Evolutionary conservation across 2,888 invertebrate genomes (phyloP).

Genomic region (Drosophila neonasuta): DNA sequence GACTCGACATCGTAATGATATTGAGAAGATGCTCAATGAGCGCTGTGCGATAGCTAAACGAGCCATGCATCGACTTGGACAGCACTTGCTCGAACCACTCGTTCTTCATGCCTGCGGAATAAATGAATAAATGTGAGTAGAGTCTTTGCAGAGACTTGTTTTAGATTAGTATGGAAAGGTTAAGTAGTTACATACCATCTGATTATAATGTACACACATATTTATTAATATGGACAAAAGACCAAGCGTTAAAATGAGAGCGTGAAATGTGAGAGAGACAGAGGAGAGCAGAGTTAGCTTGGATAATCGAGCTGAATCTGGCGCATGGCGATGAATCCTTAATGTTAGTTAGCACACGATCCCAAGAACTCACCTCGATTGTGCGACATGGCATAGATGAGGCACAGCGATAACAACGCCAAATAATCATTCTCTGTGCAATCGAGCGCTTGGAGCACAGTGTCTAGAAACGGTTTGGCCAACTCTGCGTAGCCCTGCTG

Average conservation of each 20-base stretch:
- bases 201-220: constrained; percentile 51
- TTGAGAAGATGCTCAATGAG: constrained; percentile 92
- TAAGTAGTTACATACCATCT: constrained; percentile 77
- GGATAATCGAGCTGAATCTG: constrained; percentile 12
- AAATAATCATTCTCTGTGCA: constrained; percentile 97
- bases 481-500: constrained; percentile 62
- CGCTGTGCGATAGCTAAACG: constrained; percentile 89
- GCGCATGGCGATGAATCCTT: constrained; percentile 15
- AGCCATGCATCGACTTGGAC: constrained; percentile 84
- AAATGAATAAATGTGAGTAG: constrained; percentile 52
- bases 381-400: constrained; percentile 95
- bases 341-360: not conserved
- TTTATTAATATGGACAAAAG: constrained; percentile 49
- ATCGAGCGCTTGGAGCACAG: constrained; percentile 92
- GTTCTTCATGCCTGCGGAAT: constrained; percentile 89
- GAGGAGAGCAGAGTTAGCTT: constrained; percentile 32
- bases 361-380: constrained; percentile 90
- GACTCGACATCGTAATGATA: constrained; percentile 92
- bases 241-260: constrained; percentile 54
- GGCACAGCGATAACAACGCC: constrained; percentile 93
- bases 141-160: not conserved
- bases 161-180: constrained; percentile 47
- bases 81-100: constrained; percentile 91
- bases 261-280: constrained; percentile 30
- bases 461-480: constrained; percentile 89